Percentiles rank a stretch among this genome's conserved stretches.
Conservation (phyloP, 2,888 invertebrate genomes). For the Tetragnatha montana region DNA sequence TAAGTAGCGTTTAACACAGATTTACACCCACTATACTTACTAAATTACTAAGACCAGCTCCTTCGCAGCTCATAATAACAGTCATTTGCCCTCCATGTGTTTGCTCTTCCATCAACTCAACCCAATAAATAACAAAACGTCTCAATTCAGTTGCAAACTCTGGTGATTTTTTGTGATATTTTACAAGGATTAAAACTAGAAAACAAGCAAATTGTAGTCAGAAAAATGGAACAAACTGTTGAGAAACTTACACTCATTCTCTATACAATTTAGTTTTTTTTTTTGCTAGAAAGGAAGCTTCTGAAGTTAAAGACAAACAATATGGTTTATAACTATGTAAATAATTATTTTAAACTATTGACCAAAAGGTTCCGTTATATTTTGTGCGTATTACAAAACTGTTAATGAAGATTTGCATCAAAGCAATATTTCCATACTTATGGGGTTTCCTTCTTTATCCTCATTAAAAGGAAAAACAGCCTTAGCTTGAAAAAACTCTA, state of each 20-base stretch:
- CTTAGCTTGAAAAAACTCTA: constrained; percentile 86
- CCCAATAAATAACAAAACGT: constrained; percentile 89
- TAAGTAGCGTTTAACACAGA: background rate
- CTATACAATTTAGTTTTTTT: no score
- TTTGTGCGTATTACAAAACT: no score
- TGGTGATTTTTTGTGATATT: constrained; percentile 86
- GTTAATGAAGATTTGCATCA: background rate
- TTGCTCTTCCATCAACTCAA: constrained; percentile 86
- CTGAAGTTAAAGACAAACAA: background rate
- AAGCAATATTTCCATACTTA: constrained; percentile 75
- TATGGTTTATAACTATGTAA: background rate
- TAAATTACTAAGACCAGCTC: constrained; percentile 89
- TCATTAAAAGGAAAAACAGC: constrained; percentile 85
- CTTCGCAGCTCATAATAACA: constrained; percentile 92
- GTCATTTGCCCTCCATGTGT: constrained; percentile 86
- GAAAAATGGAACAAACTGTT: no score
- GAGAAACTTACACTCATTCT: no score
- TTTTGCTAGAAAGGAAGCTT: no score
- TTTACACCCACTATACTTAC: constrained; percentile 73
- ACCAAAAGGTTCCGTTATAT: no score
- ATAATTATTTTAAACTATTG: no score
- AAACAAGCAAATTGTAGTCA: constrained; percentile 61
- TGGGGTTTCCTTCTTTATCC: constrained; percentile 86
- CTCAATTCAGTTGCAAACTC: constrained; percentile 86
- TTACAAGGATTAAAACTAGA: constrained; percentile 85